Evolutionary conservation across 2,888 invertebrate genomes (phyloP), one percentile per base, ranked within the genome.

Genomic region (Chaitophorus viminalis): DNA sequence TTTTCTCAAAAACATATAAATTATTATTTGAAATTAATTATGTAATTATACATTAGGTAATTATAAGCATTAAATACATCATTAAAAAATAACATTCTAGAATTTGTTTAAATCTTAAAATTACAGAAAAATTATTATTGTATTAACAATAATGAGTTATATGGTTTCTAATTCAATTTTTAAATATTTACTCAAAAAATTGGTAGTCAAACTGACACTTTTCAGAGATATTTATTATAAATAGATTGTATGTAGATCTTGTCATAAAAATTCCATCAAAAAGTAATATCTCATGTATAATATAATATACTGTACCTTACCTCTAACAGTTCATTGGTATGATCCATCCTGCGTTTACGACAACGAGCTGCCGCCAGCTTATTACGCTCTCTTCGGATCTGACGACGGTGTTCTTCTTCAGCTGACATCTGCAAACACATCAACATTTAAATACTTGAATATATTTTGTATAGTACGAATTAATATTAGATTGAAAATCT

Each of bases 361-460:
- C 99, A 99, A 90, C 99, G 94, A 0, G 99, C 99, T 83, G 99
- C 99, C 60, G 99, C 99, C 93, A 97, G 94, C 92, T 99, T 99
- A 92, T 99, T 99, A 89, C 99, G 93, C 91, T 99, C 98, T 79
- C 99, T 93, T 39, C 99, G 94, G 74, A 97, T 92, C 91, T 95
- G 94, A 79, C 98, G 93, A 89, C 98, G 94, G 91, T 98, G 97
- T 91, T 97, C 97, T 91, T 99, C 99, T 91, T 99, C 98, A 0
- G 97, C 97, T 76, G 95, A 93, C 91, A 96, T 93, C 92, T 96
- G 94, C 0, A 82, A 75, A 79, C 9, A 74, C 3, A 70, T n/a
- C 31, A 31, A 36, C 4, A 78, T 72, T 74, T 70, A n/a, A 72
- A 54, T 33, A 2, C n/a, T 72, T 33, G 21, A 74, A 5, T 36